Base-by-base conservation (phyloP, 2,113 vertebrate genomes). In the Rhinoptilus africanus region DNA sequence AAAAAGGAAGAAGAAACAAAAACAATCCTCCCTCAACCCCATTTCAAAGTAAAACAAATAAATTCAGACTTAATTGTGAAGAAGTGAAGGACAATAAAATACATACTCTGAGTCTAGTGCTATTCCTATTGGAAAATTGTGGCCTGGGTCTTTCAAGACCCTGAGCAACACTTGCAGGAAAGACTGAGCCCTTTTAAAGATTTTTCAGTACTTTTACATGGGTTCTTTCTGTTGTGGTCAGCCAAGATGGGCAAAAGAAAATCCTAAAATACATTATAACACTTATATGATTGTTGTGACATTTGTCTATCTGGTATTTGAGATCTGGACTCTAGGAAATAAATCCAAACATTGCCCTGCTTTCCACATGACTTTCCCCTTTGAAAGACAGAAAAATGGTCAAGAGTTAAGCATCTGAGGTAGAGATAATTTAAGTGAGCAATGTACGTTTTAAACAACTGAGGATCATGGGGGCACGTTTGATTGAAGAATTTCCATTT, bases 1-100 rank as follows among this genome's bases (percentile, higher is more conserved):
- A 6, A 34, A 27, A 28, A n/a, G n/a, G n/a, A 28, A 5, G 2
- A 32, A 26, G 24, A 39, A 15, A 3, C 60, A 72, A 62, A 60
- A 50, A 60, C 6, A 48, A 3, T 2, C 9, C 5, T 32, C 13
- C 14, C 4, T 14, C 3, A 23, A 15, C 9, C 16, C 13, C 4
- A 43, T 13, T n/a, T 59, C 14, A 37, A 93, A 80, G 35, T 43
- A 69, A 80, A 95, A 32, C 14, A 85, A 67, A 77, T 37, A 6
- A 57, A 81, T 68, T 85, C 6, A 21, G 41, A 73, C 4, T 91
- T 62, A 47, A 28, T n/a, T 71, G 37, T 47, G 32, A 80, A 51
- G 34, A 82, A 47, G 8, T 4, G 3, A 2, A 56, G 53, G 21
- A 47, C n/a, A 81, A 15, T 32, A 48, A 85, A 78, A 87, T 14